Evolutionary conservation across 2,797 vertebrate species (phyloP).

Genomic region (Rhincodon typus): DNA sequence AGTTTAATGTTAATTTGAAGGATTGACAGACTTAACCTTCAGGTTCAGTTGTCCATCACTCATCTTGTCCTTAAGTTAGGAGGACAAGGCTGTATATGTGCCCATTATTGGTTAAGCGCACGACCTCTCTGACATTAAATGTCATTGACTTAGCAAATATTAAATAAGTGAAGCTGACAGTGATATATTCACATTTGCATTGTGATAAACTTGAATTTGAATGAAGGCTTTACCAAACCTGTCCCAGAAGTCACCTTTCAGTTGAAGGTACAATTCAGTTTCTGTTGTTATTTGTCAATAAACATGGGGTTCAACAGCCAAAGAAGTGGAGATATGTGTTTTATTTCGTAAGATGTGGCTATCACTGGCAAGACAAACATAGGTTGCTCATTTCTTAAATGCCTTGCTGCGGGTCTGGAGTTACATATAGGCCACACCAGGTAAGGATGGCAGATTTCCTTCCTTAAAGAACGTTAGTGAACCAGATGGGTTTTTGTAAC

Average conservation of each 20-base stretch:
- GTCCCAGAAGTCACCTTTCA: not conserved
- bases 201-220: not conserved
- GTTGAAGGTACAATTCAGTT: not conserved
- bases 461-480: too few relatives aligned
- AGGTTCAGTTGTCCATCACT: not conserved
- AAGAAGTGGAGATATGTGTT: too few relatives aligned
- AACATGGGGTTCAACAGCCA: not conserved
- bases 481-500: too few relatives aligned
- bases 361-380: too few relatives aligned
- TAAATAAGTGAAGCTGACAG: not conserved
- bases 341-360: too few relatives aligned
- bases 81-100: not conserved
- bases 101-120: not conserved
- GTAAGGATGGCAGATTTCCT: too few relatives aligned
- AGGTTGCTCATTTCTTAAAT: too few relatives aligned
- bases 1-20: not conserved
- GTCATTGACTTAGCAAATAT: constrained; percentile 11
- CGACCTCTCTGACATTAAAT: not conserved
- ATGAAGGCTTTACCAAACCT: too few relatives aligned
- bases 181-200: not conserved
- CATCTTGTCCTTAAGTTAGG: constrained; percentile 5
- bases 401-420: too few relatives aligned
- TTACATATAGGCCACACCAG: too few relatives aligned
- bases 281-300: not conserved
- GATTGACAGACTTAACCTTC: constrained; percentile 19